Evolutionary conservation across 1,140 invertebrate genomes (phyloP), one percentile per base, ranked within the genome.

Genomic region (Pachypsylla venusta): DNA sequence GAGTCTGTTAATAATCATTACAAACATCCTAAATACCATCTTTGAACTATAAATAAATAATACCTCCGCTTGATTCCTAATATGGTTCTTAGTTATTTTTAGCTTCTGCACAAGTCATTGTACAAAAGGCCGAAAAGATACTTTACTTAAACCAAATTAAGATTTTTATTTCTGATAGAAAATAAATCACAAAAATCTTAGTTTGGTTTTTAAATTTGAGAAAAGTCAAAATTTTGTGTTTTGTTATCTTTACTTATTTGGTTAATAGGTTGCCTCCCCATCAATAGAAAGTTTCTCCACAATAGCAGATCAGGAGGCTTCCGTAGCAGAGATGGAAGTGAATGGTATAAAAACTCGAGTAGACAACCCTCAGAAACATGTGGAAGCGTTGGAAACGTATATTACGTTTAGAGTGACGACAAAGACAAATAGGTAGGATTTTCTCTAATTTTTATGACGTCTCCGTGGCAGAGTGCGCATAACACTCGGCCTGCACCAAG

Each of bases 361-460:
- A 19, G 84, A 86, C 62, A 83, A 83, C 73, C 84, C 84, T n/a
- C 83, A 86, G 62, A 87, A 85, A 68, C 82, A 85, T 70, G 74
- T 83, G 16, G 82, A 83, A 63, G 81, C 82, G 0, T 74, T 85
- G 63, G 84, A 86, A 68, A 84, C 83, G 1, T 87, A 80, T 64
- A 82, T 87, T 53, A 83, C 83, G 35, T 87, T 85, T 65, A 73
- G 82, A 42, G 77, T 86, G 24, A 79, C 77, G 14, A 83, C 82
- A 1, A 63, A 62, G 53, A 62, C 64, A 63, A 62, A 27, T 39
- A 54, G 19, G 35, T 16, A 20, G n/a, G 25, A 12, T 22, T 55
- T 19, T 3, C 13, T 58, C 26, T 12, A 22, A 10, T 14, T 35
- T 57, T 53, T 53, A 58, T n/a, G 48, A n/a, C n/a, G n/a, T n/a